Evolutionary conservation across 1,140 invertebrate genomes (phyloP).

Genomic region (Anoplophora glabripennis): DNA sequence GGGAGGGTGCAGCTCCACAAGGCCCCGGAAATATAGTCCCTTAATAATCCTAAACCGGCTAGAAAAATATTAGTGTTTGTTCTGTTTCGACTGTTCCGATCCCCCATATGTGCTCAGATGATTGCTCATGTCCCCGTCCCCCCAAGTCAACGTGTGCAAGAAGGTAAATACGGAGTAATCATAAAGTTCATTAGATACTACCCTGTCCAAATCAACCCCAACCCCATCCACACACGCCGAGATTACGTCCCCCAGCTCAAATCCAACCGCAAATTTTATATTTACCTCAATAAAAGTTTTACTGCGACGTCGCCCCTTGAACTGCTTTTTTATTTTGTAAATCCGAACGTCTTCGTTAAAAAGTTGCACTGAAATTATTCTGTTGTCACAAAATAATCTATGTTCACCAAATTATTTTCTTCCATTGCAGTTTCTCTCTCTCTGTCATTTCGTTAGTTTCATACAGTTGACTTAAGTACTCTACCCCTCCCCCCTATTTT

Average conservation of each 20-base stretch:
- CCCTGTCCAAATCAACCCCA: conserved; percentile 29
- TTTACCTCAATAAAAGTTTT: conserved; percentile 16
- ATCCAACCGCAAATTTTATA: conserved; percentile 18
- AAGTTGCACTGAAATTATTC: too few relatives aligned
- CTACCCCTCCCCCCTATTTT: too few relatives aligned
- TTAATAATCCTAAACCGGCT: conserved; percentile 7
- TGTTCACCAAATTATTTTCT: too few relatives aligned
- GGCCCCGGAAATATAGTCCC: too few relatives aligned
- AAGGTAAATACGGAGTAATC: conserved; percentile 43
- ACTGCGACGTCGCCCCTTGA: too few relatives aligned
- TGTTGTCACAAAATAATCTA: too few relatives aligned
- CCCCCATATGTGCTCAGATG: conserved; percentile 7
- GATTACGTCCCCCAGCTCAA: conserved; percentile 16
- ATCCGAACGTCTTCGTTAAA: too few relatives aligned
- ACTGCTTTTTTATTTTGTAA: too few relatives aligned
- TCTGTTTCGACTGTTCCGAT: conserved; percentile 2
- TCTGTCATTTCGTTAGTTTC: too few relatives aligned
- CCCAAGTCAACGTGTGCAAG: conserved; percentile 33
- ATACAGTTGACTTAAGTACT: too few relatives aligned
- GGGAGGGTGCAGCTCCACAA: too few relatives aligned
- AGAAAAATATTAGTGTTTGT: conserved; percentile 10
- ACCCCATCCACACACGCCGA: conserved; percentile 16
- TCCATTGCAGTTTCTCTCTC: too few relatives aligned
- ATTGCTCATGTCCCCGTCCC: conserved; percentile 13
- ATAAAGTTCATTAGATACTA: conserved; percentile 42